These are phyloP conservation scores for Scrobipalpa atriplicella DNA, from an alignment of 2,888 invertebrate species.

Conservation along the genomic window DNA sequence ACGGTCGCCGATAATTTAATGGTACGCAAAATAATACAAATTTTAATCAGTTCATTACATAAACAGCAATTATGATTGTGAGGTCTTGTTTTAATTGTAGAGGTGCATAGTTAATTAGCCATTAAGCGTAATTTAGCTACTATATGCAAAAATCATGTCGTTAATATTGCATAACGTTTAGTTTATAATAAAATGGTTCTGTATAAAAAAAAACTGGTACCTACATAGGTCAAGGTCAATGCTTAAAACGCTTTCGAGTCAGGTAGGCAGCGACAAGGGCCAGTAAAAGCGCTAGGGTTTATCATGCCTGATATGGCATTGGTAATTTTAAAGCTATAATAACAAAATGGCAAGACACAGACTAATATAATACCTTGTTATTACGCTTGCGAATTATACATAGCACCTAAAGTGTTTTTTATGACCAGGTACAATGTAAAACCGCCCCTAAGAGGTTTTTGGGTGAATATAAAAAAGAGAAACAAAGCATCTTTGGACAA, in stretches of 20 bases:
- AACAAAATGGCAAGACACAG: no score
- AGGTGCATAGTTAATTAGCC: neutral
- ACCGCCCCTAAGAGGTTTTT: no score
- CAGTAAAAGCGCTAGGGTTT: no score
- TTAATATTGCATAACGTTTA: neutral
- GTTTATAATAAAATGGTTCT: neutral
- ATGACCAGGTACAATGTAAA: no score
- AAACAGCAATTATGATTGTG: neutral
- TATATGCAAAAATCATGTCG: constrained; percentile 3
- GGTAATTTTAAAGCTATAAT: no score
- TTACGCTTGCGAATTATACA: no score
- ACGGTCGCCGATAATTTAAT: neutral
- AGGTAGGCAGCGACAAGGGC: no score
- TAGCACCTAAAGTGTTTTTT: no score
- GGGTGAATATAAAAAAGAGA: neutral
- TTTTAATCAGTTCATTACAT: neutral
- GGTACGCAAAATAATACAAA: neutral
- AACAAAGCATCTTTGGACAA: neutral
- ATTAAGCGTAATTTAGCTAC: constrained; percentile 1
- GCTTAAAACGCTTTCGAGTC: no score
- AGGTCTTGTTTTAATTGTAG: constrained; percentile 10
- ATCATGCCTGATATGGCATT: no score
- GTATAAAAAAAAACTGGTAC: neutral
- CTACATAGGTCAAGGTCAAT: no score
- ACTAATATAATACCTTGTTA: no score